Evolutionary conservation across 2,113 vertebrate species (phyloP), one percentile per base, ranked within the genome.

Genomic region (Parotia lawesii): DNA sequence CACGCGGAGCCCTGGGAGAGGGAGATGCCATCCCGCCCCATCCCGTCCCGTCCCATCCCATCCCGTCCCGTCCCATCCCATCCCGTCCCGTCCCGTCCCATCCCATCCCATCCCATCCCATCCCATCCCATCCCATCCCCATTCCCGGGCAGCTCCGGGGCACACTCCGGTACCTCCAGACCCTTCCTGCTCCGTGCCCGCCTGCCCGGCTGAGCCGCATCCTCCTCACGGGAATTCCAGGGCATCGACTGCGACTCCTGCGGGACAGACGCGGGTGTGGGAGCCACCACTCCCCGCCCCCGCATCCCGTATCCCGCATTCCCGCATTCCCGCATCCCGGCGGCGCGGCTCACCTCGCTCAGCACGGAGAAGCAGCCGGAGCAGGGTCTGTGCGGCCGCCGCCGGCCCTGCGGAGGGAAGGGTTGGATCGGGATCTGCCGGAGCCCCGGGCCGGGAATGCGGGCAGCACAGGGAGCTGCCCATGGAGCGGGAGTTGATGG

Each of bases 291-390:
- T 11, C 38, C 38, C 11, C 38, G 38, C 38, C 11, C 38, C 38
- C 38, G 11, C 38, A 3, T 8, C 54, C 64, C 57, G 14, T 1
- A 37, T 47, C 18, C 51, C 53, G 18, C 29, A 54, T 37, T 37
- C 35, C 35, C 35, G 35, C 35, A 37, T 33, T n/a, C 54, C 48
- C 48, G 14, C 48, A 50, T 25, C 48, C 48, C 48, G 14, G 53
- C 20, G 53, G 31, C 19, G 31, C 33, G 33, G 18, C 92, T 92
- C 64, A 94, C 92, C 89, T 94, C 94, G 2, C 92, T 92, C 38
- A 94, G 85, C 3, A 92, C 92, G 0, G 94, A 94, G 89, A 95
- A 95, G 53, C 94, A 95, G 5, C 94, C 94, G 1, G 92, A 94
- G 89, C 94, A 94, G 64, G 92, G 94, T 51, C 92, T 71, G 92